These are phyloP conservation scores for Varecia variegata DNA, from an alignment of 2,797 vertebrate genomes.

Conservation along the genomic window DNA sequence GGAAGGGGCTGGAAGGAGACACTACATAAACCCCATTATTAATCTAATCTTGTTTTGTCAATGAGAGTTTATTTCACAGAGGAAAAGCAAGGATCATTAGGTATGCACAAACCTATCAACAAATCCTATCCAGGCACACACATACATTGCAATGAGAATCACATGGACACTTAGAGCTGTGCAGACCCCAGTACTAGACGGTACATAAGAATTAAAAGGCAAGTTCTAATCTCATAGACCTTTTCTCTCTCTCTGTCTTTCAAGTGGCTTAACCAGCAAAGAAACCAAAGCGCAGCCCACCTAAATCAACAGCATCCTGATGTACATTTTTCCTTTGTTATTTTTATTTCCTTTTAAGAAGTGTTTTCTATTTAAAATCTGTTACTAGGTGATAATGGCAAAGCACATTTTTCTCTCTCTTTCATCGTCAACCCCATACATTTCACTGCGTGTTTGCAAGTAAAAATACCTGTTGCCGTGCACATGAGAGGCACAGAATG, in stretches of 20 bases:
- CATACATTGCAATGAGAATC: background rate
- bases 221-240: slow-evolving; percentile 17
- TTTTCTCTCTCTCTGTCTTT: background rate
- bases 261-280: slow-evolving; percentile 57
- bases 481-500: slow-evolving; percentile 98
- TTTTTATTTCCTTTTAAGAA: slow-evolving; percentile 40
- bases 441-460: slow-evolving; percentile 60
- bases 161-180: background rate
- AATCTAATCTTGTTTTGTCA: background rate
- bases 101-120: background rate
- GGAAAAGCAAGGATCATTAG: background rate
- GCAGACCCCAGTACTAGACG: background rate
- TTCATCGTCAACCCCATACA: slow-evolving; percentile 33
- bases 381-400: slow-evolving; percentile 67
- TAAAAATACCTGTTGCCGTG: slow-evolving; percentile 96
- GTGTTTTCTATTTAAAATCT: slow-evolving; percentile 67
- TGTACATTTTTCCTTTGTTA: slow-evolving; percentile 66
- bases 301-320: slow-evolving; percentile 45
- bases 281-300: slow-evolving; percentile 41
- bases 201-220: slow-evolving; percentile 30
- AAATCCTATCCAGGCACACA: background rate
- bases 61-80: background rate
- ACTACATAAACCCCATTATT: background rate
- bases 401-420: slow-evolving; percentile 31
- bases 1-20: background rate